Evolutionary conservation across 2,888 invertebrate species (phyloP).

Genomic region (Augochlorella aurata): DNA sequence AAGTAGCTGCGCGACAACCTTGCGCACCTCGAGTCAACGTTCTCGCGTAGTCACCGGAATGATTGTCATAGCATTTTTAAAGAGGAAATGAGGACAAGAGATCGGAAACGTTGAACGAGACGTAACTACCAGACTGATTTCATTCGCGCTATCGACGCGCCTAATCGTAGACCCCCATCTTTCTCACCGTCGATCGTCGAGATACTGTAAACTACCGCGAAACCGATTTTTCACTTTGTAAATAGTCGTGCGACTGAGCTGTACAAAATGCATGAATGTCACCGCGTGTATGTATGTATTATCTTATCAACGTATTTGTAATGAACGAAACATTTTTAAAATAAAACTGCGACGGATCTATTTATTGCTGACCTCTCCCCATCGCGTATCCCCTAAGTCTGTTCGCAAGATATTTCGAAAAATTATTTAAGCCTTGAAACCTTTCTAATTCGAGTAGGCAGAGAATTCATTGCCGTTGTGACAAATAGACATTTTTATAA

Average conservation of each 20-base stretch:
- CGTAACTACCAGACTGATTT: slow-evolving; percentile 77
- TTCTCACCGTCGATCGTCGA: slow-evolving; percentile 56
- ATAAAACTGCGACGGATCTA: not conserved
- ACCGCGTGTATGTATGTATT: slow-evolving; percentile 51
- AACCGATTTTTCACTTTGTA: slow-evolving; percentile 66
- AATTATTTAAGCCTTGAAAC: not conserved
- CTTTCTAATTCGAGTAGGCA: not conserved
- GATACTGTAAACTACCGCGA: slow-evolving; percentile 75
- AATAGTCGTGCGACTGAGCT: slow-evolving; percentile 69
- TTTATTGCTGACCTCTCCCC: not conserved
- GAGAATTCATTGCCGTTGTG: not conserved
- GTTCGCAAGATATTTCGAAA: no score
- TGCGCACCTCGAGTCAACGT: slow-evolving; percentile 20
- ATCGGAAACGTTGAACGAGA: slow-evolving; percentile 27
- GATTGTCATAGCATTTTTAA: not conserved
- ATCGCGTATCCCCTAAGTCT: no score
- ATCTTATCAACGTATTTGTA: slow-evolving; percentile 76
- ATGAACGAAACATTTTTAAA: slow-evolving; percentile 73
- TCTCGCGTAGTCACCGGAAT: not conserved
- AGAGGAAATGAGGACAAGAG: not conserved
- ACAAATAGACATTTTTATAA: not conserved
- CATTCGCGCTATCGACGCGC: slow-evolving; percentile 30
- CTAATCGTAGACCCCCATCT: slow-evolving; percentile 22
- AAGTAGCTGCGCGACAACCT: not conserved
- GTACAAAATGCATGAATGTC: slow-evolving; percentile 69